Conservation (phyloP, 2,113 vertebrate species). For the Ranitomeya variabilis region DNA sequence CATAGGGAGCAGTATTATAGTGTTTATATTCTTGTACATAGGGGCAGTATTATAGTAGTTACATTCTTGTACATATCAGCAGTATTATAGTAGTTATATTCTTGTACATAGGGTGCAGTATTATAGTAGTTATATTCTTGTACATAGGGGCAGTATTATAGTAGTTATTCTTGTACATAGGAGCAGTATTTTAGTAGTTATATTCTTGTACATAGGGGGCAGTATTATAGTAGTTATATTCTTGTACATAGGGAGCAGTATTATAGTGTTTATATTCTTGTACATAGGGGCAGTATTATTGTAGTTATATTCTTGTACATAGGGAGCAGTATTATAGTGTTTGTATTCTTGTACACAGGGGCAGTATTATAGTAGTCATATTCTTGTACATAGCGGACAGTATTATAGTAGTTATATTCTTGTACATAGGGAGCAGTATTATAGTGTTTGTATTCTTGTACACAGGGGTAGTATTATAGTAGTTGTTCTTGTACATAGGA, state of each 20-base stretch:
- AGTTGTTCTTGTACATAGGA: background rate
- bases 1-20: background rate
- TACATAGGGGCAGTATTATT: background rate
- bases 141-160: background rate
- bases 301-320: background rate
- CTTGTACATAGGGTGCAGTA: background rate
- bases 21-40: background rate
- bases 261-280: no score
- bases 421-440: no score
- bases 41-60: background rate
- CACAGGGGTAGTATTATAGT: no score
- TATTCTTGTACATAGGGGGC: no score
- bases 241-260: no score
- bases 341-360: background rate
- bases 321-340: background rate
- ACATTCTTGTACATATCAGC: background rate
- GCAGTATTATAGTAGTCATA: no score
- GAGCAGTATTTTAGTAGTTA: background rate
- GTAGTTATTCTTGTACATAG: slow-evolving; percentile 13
- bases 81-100: background rate
- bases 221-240: no score
- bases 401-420: no score
- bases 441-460: no score
- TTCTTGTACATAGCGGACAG: no score
- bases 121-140: slow-evolving; percentile 21